phyloP scores from a whole-genome alignment of 2,888 invertebrate species.

The Melanargia galathea region DNA sequence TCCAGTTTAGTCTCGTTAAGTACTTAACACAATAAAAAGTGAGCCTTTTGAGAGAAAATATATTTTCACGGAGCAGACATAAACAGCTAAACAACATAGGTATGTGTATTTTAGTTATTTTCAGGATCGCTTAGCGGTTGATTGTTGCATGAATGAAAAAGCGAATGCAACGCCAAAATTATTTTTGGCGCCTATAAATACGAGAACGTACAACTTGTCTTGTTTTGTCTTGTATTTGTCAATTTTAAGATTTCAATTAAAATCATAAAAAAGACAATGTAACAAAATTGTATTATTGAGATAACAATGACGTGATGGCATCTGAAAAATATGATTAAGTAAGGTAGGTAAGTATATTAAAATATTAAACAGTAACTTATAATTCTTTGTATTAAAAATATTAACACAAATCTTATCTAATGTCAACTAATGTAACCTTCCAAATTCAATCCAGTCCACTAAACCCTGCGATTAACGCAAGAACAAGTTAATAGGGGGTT shows the following conservation, averaged over 20 bases:
- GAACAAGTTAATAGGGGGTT: neutral
- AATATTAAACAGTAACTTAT: no score
- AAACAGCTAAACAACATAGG: neutral
- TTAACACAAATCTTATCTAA: neutral
- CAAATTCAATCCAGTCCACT: neutral
- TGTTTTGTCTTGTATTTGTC: neutral
- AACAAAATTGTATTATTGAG: neutral
- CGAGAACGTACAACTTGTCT: neutral
- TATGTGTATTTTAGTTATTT: constrained; percentile 24
- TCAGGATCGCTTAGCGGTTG: constrained; percentile 12
- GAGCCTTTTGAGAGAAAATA: neutral
- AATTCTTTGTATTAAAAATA: no score
- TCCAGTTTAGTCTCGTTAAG: neutral
- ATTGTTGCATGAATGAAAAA: constrained; percentile 27
- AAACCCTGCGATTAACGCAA: neutral
- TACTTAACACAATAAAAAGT: constrained; percentile 9
- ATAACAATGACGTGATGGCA: neutral
- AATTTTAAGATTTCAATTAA: neutral
- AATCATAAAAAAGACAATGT: neutral
- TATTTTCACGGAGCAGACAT: neutral
- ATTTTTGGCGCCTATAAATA: constrained; percentile 58
- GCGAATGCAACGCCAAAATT: constrained; percentile 51
- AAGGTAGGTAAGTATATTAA: no score
- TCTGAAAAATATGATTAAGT: no score
- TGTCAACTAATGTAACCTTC: neutral